These are phyloP conservation scores for Otolemur crassicaudatus DNA, from an alignment of 2,797 vertebrate genomes.

Conservation along the genomic window DNA sequence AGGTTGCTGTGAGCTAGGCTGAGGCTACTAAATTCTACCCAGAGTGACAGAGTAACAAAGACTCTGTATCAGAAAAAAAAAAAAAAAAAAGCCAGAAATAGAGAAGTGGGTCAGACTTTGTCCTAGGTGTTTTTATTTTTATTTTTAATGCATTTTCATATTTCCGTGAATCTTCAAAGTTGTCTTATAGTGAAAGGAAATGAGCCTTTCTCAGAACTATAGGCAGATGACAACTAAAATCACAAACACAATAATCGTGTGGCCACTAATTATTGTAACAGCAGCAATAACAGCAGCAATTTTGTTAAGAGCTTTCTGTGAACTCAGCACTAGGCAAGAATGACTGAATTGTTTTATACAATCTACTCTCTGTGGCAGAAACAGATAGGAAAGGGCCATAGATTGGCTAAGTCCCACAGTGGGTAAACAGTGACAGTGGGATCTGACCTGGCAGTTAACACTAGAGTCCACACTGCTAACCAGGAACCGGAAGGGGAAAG, in stretches of 20 bases:
- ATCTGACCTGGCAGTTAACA: not conserved
- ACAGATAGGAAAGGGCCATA: not conserved
- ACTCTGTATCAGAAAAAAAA: too few relatives aligned
- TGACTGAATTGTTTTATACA: not conserved
- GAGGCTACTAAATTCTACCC: too few relatives aligned
- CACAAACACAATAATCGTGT: not conserved
- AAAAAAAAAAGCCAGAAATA: not conserved
- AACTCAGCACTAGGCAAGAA: not conserved
- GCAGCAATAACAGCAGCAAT: accelerated
- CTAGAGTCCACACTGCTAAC: not conserved
- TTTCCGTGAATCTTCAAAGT: not conserved
- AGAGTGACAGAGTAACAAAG: too few relatives aligned
- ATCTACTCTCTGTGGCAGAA: not conserved
- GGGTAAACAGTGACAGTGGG: not conserved
- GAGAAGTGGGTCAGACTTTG: not conserved
- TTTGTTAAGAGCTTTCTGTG: not conserved
- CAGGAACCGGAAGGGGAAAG: not conserved
- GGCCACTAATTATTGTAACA: not conserved
- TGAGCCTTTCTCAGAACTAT: not conserved
- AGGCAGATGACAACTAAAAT: not conserved
- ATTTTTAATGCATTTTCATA: not conserved
- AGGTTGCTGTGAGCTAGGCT: too few relatives aligned
- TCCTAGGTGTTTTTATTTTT: not conserved
- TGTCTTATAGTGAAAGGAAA: slow-evolving; percentile 22
- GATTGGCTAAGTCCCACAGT: not conserved